phyloP scores from a whole-genome alignment of 2,888 invertebrate genomes.

The Drosophila silvestris region DNA sequence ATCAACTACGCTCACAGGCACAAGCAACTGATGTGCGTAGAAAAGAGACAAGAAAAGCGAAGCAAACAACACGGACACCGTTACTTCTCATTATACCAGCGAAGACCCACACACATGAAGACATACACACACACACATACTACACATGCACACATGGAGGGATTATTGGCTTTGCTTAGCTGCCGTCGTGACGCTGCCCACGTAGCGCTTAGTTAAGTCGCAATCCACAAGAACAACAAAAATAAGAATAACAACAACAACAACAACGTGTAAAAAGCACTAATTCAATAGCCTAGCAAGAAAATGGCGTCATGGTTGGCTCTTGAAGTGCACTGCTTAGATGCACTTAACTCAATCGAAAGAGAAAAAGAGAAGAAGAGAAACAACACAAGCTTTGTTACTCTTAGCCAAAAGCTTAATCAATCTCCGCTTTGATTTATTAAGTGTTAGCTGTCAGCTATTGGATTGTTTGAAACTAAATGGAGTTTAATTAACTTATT shows the following conservation, averaged over 20 bases:
- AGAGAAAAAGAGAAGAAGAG: background rate
- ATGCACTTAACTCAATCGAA: slow-evolving; percentile 50
- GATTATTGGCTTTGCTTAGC: slow-evolving; percentile 39
- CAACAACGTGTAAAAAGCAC: slow-evolving; percentile 2
- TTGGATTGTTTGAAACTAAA: background rate
- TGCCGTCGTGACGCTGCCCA: slow-evolving; percentile 16
- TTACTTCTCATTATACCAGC: slow-evolving; percentile 19
- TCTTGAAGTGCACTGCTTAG: slow-evolving; percentile 52
- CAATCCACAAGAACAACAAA: slow-evolving; percentile 7
- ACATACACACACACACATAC: slow-evolving; percentile 4
- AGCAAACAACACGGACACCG: slow-evolving; percentile 4
- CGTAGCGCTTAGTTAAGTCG: slow-evolving; percentile 15
- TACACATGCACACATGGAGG: slow-evolving; percentile 13
- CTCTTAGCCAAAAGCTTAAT: slow-evolving; percentile 10
- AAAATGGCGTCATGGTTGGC: slow-evolving; percentile 48
- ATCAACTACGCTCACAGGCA: slow-evolving; percentile 3
- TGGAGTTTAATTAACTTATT: background rate
- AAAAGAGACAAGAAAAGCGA: slow-evolving; percentile 5
- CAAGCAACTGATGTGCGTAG: background rate
- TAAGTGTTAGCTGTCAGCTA: background rate
- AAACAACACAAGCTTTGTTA: background rate
- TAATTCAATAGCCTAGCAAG: background rate
- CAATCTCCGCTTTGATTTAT: slow-evolving; percentile 12
- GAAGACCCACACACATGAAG: slow-evolving; percentile 1
- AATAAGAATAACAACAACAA: background rate